These are phyloP conservation scores for Lasiommata megera DNA, from an alignment of 2,888 invertebrate species.

Conservation along the genomic window DNA sequence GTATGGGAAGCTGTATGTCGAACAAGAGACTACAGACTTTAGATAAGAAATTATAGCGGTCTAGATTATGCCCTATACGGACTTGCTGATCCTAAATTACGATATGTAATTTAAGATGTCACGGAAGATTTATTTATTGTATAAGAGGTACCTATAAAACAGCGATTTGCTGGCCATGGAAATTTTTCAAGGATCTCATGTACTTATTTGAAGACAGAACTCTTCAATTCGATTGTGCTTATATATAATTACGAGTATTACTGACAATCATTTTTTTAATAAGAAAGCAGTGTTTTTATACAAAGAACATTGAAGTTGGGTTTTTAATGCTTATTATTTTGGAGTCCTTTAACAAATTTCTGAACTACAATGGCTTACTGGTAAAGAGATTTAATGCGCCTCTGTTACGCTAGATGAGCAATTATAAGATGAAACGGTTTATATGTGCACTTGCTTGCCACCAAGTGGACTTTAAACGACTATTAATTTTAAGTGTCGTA, in stretches of 20 bases:
- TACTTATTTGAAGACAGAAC: no score
- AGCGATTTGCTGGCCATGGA: no score
- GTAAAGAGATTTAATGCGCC: neutral
- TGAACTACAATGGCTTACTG: neutral
- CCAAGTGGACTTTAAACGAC: constrained; percentile 11
- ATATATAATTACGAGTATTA: no score
- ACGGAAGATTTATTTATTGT: neutral
- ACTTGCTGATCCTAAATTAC: neutral
- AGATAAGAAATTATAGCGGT: constrained; percentile 4
- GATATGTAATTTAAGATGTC: neutral
- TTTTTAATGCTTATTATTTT: neutral
- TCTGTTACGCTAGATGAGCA: constrained; percentile 8
- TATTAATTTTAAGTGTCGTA: constrained; percentile 18
- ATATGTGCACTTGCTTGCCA: constrained; percentile 1
- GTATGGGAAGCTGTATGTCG: constrained; percentile 30
- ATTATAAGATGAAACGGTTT: constrained; percentile 6
- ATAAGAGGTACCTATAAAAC: no score
- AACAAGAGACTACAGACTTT: constrained; percentile 10
- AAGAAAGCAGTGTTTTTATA: no score
- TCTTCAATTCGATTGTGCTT: no score
- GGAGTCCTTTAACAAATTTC: neutral
- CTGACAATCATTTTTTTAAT: no score
- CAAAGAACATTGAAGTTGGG: no score
- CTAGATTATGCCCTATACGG: constrained; percentile 5
- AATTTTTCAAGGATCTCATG: no score